Evolutionary conservation across 1,140 invertebrate genomes (phyloP).

Genomic region (Aplysia californica): DNA sequence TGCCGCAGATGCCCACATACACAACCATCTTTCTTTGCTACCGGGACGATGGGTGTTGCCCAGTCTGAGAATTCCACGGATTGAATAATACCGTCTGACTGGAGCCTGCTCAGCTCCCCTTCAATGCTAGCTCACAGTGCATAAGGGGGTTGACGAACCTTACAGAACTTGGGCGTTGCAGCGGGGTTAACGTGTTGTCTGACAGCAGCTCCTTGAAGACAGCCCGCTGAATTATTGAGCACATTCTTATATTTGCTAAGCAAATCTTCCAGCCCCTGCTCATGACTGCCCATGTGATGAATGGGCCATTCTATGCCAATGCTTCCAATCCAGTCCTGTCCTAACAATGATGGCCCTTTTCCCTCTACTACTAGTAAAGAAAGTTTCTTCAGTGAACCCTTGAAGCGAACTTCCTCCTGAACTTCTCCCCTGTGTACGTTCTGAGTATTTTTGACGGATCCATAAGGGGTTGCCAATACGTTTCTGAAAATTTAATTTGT

Average conservation of each 20-base stretch:
- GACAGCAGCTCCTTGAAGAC: constrained; percentile 20
- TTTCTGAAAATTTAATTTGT: not conserved
- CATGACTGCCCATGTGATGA: no score
- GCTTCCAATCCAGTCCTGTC: not conserved
- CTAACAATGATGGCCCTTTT: not conserved
- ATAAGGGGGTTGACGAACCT: constrained; percentile 39
- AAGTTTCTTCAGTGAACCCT: not conserved
- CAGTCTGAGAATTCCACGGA: constrained; percentile 48
- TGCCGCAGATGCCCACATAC: constrained; percentile 62
- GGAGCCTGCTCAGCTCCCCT: constrained; percentile 41
- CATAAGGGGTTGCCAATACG: not conserved
- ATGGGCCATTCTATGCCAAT: not conserved
- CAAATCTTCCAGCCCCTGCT: not conserved
- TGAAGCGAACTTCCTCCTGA: not conserved
- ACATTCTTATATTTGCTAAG: constrained; percentile 14
- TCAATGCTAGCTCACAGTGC: constrained; percentile 45
- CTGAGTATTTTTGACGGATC: not conserved
- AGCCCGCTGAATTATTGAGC: constrained; percentile 22
- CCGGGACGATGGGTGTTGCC: constrained; percentile 63
- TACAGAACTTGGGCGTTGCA: constrained; percentile 30
- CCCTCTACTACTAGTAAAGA: not conserved
- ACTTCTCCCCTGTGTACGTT: not conserved
- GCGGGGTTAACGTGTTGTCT: constrained; percentile 31
- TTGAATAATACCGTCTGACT: constrained; percentile 39
- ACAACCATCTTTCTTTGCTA: constrained; percentile 59